Evolutionary conservation across 2,797 vertebrate species (phyloP), one percentile per base, ranked within the genome.

Genomic region (Spinus olivaceus): DNA sequence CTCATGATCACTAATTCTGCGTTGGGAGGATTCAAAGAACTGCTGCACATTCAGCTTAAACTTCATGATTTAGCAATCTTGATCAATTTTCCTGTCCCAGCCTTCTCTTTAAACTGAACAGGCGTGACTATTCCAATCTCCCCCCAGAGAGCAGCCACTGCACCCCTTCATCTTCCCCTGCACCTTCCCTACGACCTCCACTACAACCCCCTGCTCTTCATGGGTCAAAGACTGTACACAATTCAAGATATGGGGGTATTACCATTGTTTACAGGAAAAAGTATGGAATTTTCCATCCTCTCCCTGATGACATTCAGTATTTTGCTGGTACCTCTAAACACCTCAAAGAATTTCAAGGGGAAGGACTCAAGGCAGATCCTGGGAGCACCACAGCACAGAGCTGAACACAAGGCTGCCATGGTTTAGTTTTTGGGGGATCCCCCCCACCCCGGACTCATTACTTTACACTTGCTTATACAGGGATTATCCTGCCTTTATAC

Each of bases 371-470:
- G 57, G 32, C 39, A 89, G 63, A 72, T 39, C 35, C 49, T 12
- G 3, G n/a, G n/a, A 72, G 33, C 7, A 54, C 1, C 57, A 51
- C 57, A 67, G 35, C 23, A 5, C 37, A 65, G n/a, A 47, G 42
- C 42, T 65, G 21, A 84, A 70, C 64, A n/a, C 12, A 25, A 53
- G 49, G 27, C 50, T 54, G 35, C 10, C 20, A 27, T 9, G 30
- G 35, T 35, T 92, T 24, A 49, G 22, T 15, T 63, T 42, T 3
- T 10, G 6, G n/a, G 9, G 2, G 1, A 13, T n/a, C 8, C 3
- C 0, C 0, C 2, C 18, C 5, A 9, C 16, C 8, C 6, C 0
- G 15, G 12, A 69, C 22, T 35, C 42, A 42, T 69, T 78, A 53
- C 20, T 83, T 86, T 39, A 49, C 25, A 77, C 33, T 59, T 65